These are phyloP conservation scores for Drosophila dunni DNA, from an alignment of 1,140 invertebrate genomes.

Conservation along the genomic window DNA sequence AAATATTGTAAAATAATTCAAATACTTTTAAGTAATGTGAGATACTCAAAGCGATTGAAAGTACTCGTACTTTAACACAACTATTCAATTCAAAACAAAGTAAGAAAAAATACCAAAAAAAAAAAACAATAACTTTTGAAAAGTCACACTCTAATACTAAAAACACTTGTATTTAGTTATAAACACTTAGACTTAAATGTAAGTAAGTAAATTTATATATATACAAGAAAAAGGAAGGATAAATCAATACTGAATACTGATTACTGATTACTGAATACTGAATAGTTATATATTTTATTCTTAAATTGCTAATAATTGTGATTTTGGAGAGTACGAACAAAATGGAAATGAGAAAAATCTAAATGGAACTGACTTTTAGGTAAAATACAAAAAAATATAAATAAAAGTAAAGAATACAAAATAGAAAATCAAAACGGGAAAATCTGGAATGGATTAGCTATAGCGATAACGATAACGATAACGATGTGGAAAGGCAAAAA, in stretches of 20 bases:
- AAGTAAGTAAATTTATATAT: constrained; percentile 49
- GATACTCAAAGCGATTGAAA: constrained; percentile 28
- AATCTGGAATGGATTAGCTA: constrained; percentile 25
- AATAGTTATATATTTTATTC: constrained; percentile 78
- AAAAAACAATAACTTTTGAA: constrained; percentile 16
- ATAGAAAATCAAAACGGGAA: constrained; percentile 26
- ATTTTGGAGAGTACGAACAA: constrained; percentile 79
- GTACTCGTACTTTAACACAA: constrained; percentile 4
- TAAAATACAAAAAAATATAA: constrained; percentile 64
- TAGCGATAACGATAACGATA: constrained; percentile 32
- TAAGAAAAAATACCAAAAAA: neutral
- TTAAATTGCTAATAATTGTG: constrained; percentile 84
- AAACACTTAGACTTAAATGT: constrained; percentile 57
- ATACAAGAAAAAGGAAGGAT: constrained; percentile 46
- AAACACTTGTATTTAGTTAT: constrained; percentile 34
- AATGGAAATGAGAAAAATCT: constrained; percentile 28
- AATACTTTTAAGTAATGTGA: constrained; percentile 46
- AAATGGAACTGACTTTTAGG: constrained; percentile 80
- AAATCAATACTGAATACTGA: constrained; percentile 44
- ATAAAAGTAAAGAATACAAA: constrained; percentile 22
- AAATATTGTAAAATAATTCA: constrained; percentile 54
- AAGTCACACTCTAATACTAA: constrained; percentile 31
- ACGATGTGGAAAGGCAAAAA: constrained; percentile 52
- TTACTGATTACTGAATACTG: constrained; percentile 48
- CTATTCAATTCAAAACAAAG: constrained; percentile 30